Base-by-base conservation (phyloP, 1,140 invertebrate genomes). In the Physella acuta region DNA sequence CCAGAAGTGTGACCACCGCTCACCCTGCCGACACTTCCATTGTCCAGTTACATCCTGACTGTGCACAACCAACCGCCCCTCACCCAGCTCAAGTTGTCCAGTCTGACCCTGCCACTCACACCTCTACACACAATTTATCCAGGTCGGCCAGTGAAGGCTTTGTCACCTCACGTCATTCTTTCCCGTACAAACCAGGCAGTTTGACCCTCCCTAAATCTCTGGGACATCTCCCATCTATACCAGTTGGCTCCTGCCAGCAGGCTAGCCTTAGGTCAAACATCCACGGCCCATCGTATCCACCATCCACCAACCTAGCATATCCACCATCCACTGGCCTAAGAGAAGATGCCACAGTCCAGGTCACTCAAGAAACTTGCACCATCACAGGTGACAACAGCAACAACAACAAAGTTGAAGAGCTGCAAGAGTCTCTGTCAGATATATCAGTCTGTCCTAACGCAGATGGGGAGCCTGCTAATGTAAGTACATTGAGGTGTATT, bases 1-100 rank as follows among this genome's bases (percentile, higher is more conserved):
- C 68, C 63, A 62, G 62, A 55, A 56, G 33, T 28, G 69, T 70
- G 28, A 28, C 67, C 64, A 63, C 68, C 71, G 63, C 36, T 59
- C 33, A 31, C 37, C 31, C 17, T 33, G 11, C 30, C 33, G 56
- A 34, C 8, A 34, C 56, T 33, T 58, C 30, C 36, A 24, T 31
- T 33, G 56, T 34, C 16, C 30, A 58, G 33, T n/a, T 33, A 58
- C 14, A 58, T 16, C 31, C 36, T n/a, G 17, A 3, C 36, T n/a
- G n/a, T 58, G 31, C 33, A 34, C 31, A 58, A 20, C 1, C 17
- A 34, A 34, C 5, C 36, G 36, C 56, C 11, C 56, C 56, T 58
- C 17, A 33, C 33, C 17, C 31, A 5, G 11, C 30, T 3, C 56
- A 34, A 11, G n/a, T n/a, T n/a, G n/a, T n/a, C n/a, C n/a, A n/a